Base-by-base conservation (phyloP, 1,140 invertebrate species). In the Bombus confusus region DNA sequence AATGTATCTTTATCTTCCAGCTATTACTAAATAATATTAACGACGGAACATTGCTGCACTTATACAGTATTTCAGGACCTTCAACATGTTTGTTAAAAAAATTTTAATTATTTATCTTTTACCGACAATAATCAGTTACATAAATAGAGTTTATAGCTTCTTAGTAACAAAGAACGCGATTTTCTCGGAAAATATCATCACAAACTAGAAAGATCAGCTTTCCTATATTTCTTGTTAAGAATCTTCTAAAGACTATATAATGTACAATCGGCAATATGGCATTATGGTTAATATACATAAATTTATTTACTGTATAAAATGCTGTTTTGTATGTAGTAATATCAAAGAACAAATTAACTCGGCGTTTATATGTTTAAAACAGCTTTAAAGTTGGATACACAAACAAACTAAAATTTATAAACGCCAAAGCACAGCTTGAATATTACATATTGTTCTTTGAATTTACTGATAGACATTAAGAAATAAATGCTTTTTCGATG, bases 241-340 rank as follows among this genome's bases (percentile, higher is more conserved):
- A 90, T 76, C 86, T 90, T 85, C 82, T 87, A 87, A 90, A 90
- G 86, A 87, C 59, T 73, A 66, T 73, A 80, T 72, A 39, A 73
- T 86, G 62, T 64, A 88, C 6, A 39, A 75, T 84, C 88, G 76
- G 75, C 90, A 90, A 90, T 89, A 91, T 90, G 90, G 83, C 86
- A 91, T 84, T 71, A 90, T 89, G 91, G 90, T 89, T 78, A 92
- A 91, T 88, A 91, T 88, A 71, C 34, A 79, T 52, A 39, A 66
- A 47, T 41, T 31, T 77, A 72, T 57, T 77, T 41, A 41, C 28
- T 0, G 0, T 39, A 39, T 28, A 28, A 71, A 39, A 71, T 39
- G 37, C 12, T 37, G 25, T 37, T 85, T 72, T 85, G 47, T 52
- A 52, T 52, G 6, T 22, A 34, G 39, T 72, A 80, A 73, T 71